A percentile compares a stretch with the other conserved stretches of the same genome.
Conservation (phyloP, 2,797 vertebrate species). For the Valencia hispanica region DNA sequence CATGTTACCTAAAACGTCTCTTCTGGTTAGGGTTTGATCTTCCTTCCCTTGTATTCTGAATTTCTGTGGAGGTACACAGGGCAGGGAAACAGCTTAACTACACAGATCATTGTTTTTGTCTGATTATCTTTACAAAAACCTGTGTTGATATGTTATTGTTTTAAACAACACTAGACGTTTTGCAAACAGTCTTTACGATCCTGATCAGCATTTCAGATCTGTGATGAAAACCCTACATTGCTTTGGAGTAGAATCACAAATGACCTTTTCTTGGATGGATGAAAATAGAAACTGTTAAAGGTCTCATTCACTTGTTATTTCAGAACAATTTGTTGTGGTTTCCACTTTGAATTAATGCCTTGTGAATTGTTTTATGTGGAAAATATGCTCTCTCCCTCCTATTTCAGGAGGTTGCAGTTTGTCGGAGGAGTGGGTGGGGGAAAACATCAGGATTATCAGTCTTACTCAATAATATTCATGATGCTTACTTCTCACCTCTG, state of each 20-base stretch:
- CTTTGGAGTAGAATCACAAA: neutral
- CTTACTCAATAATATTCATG: too few relatives aligned
- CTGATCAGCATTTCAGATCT: slow-evolving; percentile 1
- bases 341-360: too few relatives aligned
- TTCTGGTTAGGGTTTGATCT: neutral
- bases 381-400: too few relatives aligned
- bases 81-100: neutral
- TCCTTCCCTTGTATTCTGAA: neutral
- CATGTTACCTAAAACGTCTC: neutral
- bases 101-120: neutral
- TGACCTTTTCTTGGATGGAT: too few relatives aligned
- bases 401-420: too few relatives aligned
- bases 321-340: too few relatives aligned
- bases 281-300: neutral
- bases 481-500: too few relatives aligned
- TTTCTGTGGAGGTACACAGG: neutral
- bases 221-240: neutral
- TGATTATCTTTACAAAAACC: neutral
- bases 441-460: too few relatives aligned
- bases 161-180: neutral
- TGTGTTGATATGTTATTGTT: neutral
- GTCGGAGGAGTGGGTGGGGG: too few relatives aligned
- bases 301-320: too few relatives aligned
- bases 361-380: too few relatives aligned
- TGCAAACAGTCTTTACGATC: neutral